Percentiles rank a stretch among this genome's conserved stretches.
Conservation (phyloP, 2,113 vertebrate species). For the Phocoena sinus region DNA sequence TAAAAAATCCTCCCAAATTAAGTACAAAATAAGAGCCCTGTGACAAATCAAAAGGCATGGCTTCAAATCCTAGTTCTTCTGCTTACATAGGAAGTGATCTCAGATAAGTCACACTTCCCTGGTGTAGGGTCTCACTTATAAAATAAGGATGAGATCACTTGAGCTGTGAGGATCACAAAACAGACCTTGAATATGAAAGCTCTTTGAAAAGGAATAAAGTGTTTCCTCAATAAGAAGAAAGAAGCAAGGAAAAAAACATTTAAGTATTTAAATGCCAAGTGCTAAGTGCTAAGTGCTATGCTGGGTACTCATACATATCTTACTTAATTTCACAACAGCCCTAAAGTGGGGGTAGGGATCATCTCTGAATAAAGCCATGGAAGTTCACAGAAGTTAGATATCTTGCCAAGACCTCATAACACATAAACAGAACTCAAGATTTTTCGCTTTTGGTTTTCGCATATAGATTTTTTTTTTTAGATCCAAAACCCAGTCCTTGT, state of each 20-base stretch:
- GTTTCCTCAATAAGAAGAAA: background rate
- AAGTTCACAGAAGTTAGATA: background rate
- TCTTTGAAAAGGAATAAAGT: background rate
- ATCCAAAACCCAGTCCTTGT: background rate
- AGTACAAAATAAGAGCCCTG: background rate
- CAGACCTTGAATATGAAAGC: background rate
- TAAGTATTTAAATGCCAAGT: too few species aligned
- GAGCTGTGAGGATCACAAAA: background rate
- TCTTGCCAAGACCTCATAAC: background rate
- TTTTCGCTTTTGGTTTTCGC: background rate
- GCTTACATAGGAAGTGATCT: background rate
- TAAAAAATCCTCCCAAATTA: background rate
- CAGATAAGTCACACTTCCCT: background rate
- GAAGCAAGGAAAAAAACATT: background rate
- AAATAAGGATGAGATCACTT: background rate
- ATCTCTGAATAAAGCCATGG: background rate
- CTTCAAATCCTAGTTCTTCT: background rate
- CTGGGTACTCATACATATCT: background rate
- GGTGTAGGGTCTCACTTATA: background rate
- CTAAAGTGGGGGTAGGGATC: background rate
- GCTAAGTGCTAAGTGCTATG: background rate
- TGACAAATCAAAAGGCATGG: background rate
- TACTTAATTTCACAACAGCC: background rate
- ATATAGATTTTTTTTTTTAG: background rate
- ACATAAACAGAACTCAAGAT: background rate